phyloP scores from a whole-genome alignment of 2,797 vertebrate genomes.

The Dromococcyx pavoninus region DNA sequence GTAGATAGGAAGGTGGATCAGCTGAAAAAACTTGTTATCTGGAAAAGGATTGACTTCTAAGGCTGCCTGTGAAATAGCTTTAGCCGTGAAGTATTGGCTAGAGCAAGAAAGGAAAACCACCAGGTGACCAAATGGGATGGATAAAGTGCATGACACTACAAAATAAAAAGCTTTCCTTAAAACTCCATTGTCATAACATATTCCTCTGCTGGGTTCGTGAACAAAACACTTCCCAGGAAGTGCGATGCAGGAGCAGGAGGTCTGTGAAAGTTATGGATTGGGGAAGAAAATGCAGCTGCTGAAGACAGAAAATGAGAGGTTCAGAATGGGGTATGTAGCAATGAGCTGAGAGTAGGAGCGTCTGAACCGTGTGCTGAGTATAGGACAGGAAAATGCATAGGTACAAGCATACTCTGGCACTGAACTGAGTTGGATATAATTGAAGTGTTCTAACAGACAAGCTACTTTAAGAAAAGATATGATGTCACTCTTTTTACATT shows the following conservation, averaged over 20 bases:
- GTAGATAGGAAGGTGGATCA: constrained; percentile 8
- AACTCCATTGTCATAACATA: constrained; percentile 54
- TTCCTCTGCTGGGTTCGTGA: not conserved
- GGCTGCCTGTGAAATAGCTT: constrained; percentile 34
- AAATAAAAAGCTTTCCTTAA: constrained; percentile 55
- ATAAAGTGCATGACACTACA: constrained; percentile 46
- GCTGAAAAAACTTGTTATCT: constrained; percentile 41
- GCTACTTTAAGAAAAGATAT: constrained; percentile 60
- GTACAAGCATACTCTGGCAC: not conserved
- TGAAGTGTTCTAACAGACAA: not conserved
- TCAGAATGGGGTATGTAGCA: not conserved
- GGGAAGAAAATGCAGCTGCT: constrained; percentile 31
- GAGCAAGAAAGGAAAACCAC: constrained; percentile 44
- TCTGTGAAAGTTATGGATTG: not conserved
- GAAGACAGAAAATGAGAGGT: constrained; percentile 6
- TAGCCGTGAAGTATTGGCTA: constrained; percentile 25
- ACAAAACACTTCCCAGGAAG: constrained; percentile 59
- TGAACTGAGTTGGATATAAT: not conserved
- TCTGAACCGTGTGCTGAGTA: not conserved
- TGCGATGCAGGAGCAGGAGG: constrained; percentile 22
- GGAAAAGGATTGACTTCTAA: constrained; percentile 36
- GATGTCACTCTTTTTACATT: constrained; percentile 63
- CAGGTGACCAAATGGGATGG: constrained; percentile 47
- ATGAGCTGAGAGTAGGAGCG: not conserved
- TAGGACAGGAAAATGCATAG: not conserved